phyloP scores from a whole-genome alignment of 2,113 vertebrate species.

The Echinops telfairi region DNA sequence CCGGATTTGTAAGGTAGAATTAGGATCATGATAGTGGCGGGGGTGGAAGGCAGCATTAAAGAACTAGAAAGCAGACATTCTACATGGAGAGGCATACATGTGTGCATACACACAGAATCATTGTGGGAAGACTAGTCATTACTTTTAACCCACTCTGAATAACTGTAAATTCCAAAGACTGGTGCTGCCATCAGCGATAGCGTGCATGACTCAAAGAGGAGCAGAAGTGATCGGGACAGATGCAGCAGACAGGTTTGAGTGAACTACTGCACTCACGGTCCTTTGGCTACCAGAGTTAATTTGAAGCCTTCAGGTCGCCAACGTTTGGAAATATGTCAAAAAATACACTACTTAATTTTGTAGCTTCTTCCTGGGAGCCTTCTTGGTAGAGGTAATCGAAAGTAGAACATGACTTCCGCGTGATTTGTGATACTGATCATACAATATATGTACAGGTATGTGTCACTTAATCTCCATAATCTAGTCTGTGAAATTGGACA shows the following conservation, averaged over 20 bases:
- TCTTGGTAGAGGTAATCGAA: not conserved
- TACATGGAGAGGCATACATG: not conserved
- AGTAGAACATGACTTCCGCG: not conserved
- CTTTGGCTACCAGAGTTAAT: not conserved
- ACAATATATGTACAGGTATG: not conserved
- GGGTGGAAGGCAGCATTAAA: not conserved
- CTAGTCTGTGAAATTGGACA: not conserved
- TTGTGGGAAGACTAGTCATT: not conserved
- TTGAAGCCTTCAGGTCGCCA: not conserved
- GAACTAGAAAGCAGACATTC: not conserved
- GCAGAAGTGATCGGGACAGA: not conserved
- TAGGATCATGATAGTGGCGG: no score
- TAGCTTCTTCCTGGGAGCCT: not conserved
- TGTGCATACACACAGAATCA: accelerated
- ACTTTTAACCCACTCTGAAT: not conserved
- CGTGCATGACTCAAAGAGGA: not conserved
- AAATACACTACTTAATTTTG: not conserved
- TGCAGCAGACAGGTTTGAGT: not conserved
- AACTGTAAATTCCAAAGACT: not conserved
- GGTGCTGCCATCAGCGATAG: not conserved
- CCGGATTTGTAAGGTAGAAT: no score
- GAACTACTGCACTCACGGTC: not conserved
- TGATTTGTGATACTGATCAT: not conserved
- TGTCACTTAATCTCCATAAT: not conserved
- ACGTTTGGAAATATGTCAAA: not conserved